Conservation (phyloP, 2,113 vertebrate genomes). For the western clawed frog (Xenopus tropicalis) region UCB_Xtro_10.0 CM004446.2:70771501-70772000, state of each 20-base stretch:
- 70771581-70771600: conserved; percentile 73
- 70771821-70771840: conserved; percentile 92
- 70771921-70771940: conserved; percentile 88
- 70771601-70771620: conserved; percentile 64
- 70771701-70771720: conserved; percentile 59
- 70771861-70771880: conserved; percentile 93
- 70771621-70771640: conserved; percentile 65
- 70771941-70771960: conserved; percentile 93
- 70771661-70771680: conserved; percentile 66
- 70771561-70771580: conserved; percentile 73
- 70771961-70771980: conserved; percentile 70
- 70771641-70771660: conserved; percentile 58
- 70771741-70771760: conserved; percentile 60
- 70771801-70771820: conserved; percentile 96
- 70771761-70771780: conserved; percentile 68
- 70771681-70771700: conserved; percentile 55
- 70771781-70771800: conserved; percentile 88
- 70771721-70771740: conserved; percentile 71
- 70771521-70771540: conserved; percentile 90
- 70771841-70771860: conserved; percentile 95
- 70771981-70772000: conserved; percentile 74
- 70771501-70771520: conserved; percentile 86
- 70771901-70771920: conserved; percentile 84
- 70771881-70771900: conserved; percentile 88
- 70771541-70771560: conserved; percentile 75